These are phyloP conservation scores for Entosphenus tridentatus DNA, from an alignment of 2,113 vertebrate genomes.

Conservation along the genomic window DNA sequence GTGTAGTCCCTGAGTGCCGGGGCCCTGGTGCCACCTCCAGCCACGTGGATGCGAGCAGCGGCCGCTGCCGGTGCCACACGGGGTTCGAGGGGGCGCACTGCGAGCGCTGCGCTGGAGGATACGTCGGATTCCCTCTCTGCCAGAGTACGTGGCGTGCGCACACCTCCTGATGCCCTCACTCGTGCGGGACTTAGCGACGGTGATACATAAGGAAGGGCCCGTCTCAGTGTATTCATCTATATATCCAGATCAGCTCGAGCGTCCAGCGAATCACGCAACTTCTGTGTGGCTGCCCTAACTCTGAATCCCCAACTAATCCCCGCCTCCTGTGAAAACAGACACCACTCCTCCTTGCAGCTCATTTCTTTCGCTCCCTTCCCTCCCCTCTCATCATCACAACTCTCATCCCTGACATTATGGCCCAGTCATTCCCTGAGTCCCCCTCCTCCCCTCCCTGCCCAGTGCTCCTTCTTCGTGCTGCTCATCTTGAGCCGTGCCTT, in stretches of 20 bases:
- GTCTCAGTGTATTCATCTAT: not conserved
- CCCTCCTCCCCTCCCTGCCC: no score
- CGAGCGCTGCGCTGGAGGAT: constrained; percentile 15
- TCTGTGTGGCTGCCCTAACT: no score
- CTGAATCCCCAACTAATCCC: no score
- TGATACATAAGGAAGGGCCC: not conserved
- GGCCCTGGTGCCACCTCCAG: constrained; percentile 10
- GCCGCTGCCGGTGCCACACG: constrained; percentile 15
- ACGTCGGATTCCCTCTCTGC: constrained; percentile 20
- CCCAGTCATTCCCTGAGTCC: no score
- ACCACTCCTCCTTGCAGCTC: no score
- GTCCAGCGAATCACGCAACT: no score
- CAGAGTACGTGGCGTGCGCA: constrained; percentile 15
- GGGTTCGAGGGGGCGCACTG: constrained; percentile 17
- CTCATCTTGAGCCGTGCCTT: no score
- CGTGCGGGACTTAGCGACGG: not conserved
- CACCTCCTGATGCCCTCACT: not conserved
- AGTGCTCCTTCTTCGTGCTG: no score
- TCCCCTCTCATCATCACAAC: no score
- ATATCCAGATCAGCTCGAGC: not conserved
- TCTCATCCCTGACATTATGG: no score
- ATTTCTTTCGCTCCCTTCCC: no score
- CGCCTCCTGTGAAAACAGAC: no score
- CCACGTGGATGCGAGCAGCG: constrained; percentile 12
- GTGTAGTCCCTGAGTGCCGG: constrained; percentile 4